Percentiles rank a stretch among this genome's conserved stretches.
These are phyloP conservation scores for Andrena bucephala DNA, from an alignment of 2,888 invertebrate genomes.

Conservation along the genomic window DNA sequence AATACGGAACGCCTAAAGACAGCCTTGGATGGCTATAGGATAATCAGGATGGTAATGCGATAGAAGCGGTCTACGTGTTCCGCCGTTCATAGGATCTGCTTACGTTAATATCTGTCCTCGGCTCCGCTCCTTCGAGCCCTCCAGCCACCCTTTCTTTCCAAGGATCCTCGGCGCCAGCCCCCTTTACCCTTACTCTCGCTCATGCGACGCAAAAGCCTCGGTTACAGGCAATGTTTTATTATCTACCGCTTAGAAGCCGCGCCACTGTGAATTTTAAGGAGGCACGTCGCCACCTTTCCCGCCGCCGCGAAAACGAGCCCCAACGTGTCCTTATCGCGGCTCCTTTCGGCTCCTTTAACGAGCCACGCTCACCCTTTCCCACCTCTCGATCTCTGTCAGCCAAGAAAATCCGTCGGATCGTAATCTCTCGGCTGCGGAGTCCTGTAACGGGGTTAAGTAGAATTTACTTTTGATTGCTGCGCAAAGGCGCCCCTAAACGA, in stretches of 20 bases:
- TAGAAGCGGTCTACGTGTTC: conserved; percentile 79
- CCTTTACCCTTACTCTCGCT: conserved; percentile 11
- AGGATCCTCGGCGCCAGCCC: conserved; percentile 9
- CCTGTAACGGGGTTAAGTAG: background rate
- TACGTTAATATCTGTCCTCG: conserved; percentile 79
- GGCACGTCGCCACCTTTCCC: conserved; percentile 60
- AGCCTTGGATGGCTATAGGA: conserved; percentile 68
- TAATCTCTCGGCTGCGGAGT: background rate
- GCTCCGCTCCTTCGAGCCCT: conserved; percentile 18
- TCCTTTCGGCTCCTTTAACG: conserved; percentile 29
- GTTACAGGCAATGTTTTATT: conserved; percentile 69
- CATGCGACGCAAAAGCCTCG: conserved; percentile 29
- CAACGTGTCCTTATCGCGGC: conserved; percentile 47
- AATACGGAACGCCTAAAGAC: conserved; percentile 51
- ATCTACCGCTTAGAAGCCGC: conserved; percentile 62
- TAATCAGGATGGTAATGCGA: conserved; percentile 81
- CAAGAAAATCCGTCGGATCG: background rate
- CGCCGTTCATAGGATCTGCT: conserved; percentile 79
- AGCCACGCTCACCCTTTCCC: background rate
- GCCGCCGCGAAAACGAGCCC: conserved; percentile 44
- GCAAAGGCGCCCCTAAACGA: background rate
- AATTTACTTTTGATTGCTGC: background rate
- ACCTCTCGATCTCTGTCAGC: conserved; percentile 12
- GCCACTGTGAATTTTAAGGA: conserved; percentile 59
- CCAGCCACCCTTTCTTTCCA: conserved; percentile 32